Conservation (phyloP, 2,888 invertebrate species). For the Calameuta pallipes region DNA sequence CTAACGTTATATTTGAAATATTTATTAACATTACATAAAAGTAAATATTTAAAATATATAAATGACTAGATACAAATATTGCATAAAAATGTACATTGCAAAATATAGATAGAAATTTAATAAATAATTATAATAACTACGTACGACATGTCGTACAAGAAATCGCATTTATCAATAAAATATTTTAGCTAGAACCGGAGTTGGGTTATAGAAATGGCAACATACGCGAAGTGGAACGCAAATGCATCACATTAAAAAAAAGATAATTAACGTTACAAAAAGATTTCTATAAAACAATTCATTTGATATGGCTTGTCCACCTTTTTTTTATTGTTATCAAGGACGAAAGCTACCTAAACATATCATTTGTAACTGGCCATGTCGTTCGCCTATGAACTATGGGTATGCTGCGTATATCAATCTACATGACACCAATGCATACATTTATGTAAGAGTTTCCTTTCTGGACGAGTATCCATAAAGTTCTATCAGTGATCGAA, state of each 20-base stretch:
- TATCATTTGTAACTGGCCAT: constrained; percentile 33
- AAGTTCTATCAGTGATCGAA: background rate
- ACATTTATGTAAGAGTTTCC: constrained; percentile 7
- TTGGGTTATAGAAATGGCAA: constrained; percentile 43
- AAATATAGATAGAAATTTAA: constrained; percentile 58
- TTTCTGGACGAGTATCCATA: background rate
- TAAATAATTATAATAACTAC: constrained; percentile 61
- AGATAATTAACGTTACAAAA: background rate
- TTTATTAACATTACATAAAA: constrained; percentile 66
- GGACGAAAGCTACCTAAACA: constrained; percentile 24
- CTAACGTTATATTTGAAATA: constrained; percentile 47
- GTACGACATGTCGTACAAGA: constrained; percentile 29
- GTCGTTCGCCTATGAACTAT: constrained; percentile 15
- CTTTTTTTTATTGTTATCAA: background rate
- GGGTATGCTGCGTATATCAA: background rate
- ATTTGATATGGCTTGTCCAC: constrained; percentile 2
- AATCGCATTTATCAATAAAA: constrained; percentile 15
- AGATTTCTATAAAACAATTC: background rate
- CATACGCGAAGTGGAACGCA: constrained; percentile 11
- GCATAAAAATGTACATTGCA: constrained; percentile 65
- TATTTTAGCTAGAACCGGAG: constrained; percentile 25
- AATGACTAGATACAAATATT: constrained; percentile 67
- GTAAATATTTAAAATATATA: constrained; percentile 64
- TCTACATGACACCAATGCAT: constrained; percentile 36
- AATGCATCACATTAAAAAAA: background rate